Conservation (phyloP, 2,797 vertebrate genomes). For the Psittacula echo region DNA sequence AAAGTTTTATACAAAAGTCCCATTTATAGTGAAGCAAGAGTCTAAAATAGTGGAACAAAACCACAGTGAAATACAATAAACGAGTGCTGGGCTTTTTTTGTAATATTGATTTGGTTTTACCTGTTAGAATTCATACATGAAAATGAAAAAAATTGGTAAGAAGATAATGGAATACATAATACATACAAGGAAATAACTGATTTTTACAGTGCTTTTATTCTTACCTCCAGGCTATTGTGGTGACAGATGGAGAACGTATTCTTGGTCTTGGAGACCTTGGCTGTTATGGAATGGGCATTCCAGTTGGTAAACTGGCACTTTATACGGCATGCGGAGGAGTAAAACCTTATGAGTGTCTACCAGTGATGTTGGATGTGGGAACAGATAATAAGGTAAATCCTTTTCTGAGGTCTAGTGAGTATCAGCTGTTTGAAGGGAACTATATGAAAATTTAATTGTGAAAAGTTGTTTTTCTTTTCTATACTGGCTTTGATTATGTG, state of each 20-base stretch:
- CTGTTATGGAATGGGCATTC: constrained; percentile 97
- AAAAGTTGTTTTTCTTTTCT: neutral
- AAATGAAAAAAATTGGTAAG: neutral
- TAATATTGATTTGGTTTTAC: neutral
- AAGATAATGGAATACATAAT: neutral
- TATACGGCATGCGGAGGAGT: constrained; percentile 96
- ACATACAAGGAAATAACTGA: neutral
- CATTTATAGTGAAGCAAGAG: neutral
- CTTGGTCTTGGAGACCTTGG: constrained; percentile 97
- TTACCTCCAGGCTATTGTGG: constrained; percentile 87
- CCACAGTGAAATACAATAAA: neutral
- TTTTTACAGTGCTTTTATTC: neutral
- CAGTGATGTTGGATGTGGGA: constrained; percentile 93
- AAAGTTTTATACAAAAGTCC: neutral
- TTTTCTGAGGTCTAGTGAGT: neutral
- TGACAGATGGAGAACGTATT: constrained; percentile 97
- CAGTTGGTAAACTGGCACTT: constrained; percentile 95
- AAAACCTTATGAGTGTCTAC: constrained; percentile 91
- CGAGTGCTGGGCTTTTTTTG: neutral
- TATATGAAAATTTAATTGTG: neutral
- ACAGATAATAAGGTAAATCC: constrained; percentile 93
- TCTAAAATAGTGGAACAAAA: neutral
- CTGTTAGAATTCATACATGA: neutral
- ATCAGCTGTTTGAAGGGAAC: neutral
- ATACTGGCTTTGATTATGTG: neutral